Evolutionary conservation across 2,888 invertebrate genomes (phyloP), one percentile per base, ranked within the genome.

Genomic region (Eulithis testata): DNA sequence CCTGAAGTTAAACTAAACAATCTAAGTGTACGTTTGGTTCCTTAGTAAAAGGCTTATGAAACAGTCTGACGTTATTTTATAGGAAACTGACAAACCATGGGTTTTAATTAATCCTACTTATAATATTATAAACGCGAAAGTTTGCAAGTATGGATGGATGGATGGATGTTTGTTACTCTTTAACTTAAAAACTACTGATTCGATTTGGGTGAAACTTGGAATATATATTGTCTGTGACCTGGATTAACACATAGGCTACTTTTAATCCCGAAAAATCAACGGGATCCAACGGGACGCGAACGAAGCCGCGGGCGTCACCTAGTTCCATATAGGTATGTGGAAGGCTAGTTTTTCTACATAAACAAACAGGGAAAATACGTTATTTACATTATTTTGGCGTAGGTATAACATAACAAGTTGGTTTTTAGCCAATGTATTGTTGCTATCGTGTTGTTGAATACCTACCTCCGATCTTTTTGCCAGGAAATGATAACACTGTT

Each of bases 11-110:
- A 31, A 31, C 2, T 21, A 21, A 21, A 21, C 31, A 31, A 31
- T 2, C 52, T 53, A 60, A 53, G 60, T 67, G 31, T 53, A 43
- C 36, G 40, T 49, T 60, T 52, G 49, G 52, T 54, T 60, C n/a
- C 53, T 50, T 50, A 44, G 31, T 62, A 56, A 59, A 54, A 60
- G 51, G 62, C 47, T 54, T 54, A 37, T 47, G 51, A 44, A 66
- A 44, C 66, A 62, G 55, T 47, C 9, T 63, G 37, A 9, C 58
- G 27, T 47, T 55, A 49, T 14, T 49, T 62, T 11, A 36, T 44
- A 44, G 21, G 40, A 14, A 56, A 65, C 40, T 47, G 36, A 31
- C 9, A 40, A 56, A n/a, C 14, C 31, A 27, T 40, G 47, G 11
- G 53, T 43, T 44, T 57, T 60, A 57, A 60, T 65, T 60, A n/a